A percentile compares a stretch with the other conserved stretches of the same genome.
Conservation (phyloP, 2,113 vertebrate species). For the Microtus ochrogaster region DNA sequence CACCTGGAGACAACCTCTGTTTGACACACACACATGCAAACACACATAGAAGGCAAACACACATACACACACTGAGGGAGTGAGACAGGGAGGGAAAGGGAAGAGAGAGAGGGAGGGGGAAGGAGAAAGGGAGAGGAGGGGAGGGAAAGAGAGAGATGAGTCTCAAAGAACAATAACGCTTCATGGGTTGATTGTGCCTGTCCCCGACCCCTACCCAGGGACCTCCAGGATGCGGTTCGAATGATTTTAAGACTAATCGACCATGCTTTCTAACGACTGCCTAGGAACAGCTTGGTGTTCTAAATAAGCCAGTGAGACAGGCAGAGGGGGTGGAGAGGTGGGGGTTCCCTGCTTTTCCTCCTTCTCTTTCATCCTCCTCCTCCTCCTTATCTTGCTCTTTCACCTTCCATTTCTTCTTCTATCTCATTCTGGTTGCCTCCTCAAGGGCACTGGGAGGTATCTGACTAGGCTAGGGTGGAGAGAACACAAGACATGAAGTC, state of each 20-base stretch:
- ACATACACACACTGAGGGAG: not conserved
- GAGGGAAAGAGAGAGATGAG: not conserved
- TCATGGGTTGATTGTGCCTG: fast-evolving
- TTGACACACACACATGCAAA: not conserved
- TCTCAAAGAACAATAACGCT: not conserved
- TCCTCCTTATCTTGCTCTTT: too few species aligned
- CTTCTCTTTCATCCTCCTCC: too few species aligned
- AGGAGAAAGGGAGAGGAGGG: too few species aligned
- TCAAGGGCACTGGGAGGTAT: not conserved
- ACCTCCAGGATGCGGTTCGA: too few species aligned
- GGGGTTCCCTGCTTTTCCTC: too few species aligned
- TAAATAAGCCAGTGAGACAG: fast-evolving
- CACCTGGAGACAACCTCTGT: not conserved
- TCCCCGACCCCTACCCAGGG: fast-evolving
- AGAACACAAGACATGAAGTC: not conserved
- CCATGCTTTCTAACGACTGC: not conserved
- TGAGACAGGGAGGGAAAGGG: too few species aligned
- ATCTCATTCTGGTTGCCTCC: not conserved
- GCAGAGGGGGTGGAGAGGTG: not conserved
- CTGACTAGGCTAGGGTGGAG: not conserved
- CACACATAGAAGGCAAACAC: not conserved
- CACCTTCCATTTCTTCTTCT: too few species aligned
- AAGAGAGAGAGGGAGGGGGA: too few species aligned
- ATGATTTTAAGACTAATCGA: fast-evolving
- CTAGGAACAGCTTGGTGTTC: not conserved